These are phyloP conservation scores for Vireo altiloquus DNA, from an alignment of 2,113 vertebrate genomes.

Conservation along the genomic window DNA sequence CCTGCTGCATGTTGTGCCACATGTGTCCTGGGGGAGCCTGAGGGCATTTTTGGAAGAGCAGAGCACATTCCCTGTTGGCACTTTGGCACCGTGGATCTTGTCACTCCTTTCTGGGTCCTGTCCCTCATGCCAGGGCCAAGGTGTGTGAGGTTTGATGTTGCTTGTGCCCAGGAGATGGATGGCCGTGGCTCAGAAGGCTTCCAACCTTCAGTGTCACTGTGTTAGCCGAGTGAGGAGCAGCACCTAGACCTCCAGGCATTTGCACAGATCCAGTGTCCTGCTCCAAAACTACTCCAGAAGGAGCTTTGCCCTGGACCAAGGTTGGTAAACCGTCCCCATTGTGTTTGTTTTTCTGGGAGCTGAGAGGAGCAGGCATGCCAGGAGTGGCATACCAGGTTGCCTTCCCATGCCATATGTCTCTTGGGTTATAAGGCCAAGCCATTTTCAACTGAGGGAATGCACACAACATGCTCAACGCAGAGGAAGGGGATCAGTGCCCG, in stretches of 20 bases:
- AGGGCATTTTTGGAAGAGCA: background rate
- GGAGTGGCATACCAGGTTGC: background rate
- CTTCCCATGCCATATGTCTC: fast-evolving
- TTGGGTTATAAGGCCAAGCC: background rate
- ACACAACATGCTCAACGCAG: background rate
- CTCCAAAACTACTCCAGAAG: background rate
- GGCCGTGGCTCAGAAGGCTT: background rate
- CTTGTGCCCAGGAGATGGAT: fast-evolving
- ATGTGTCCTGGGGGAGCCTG: fast-evolving
- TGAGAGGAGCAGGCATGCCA: background rate
- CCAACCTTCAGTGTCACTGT: fast-evolving
- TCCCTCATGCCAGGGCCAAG: background rate
- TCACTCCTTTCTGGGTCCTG: background rate
- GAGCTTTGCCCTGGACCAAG: background rate
- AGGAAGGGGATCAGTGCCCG: background rate
- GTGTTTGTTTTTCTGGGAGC: background rate
- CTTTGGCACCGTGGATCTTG: background rate
- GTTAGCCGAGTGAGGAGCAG: fast-evolving
- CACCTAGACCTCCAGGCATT: background rate
- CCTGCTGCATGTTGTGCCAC: background rate
- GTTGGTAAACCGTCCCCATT: background rate
- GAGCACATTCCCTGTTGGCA: background rate
- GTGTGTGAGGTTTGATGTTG: fast-evolving
- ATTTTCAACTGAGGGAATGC: background rate
- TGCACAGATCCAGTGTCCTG: fast-evolving